These are phyloP conservation scores for Origma solitaria DNA, from an alignment of 2,113 vertebrate genomes.

Conservation along the genomic window DNA sequence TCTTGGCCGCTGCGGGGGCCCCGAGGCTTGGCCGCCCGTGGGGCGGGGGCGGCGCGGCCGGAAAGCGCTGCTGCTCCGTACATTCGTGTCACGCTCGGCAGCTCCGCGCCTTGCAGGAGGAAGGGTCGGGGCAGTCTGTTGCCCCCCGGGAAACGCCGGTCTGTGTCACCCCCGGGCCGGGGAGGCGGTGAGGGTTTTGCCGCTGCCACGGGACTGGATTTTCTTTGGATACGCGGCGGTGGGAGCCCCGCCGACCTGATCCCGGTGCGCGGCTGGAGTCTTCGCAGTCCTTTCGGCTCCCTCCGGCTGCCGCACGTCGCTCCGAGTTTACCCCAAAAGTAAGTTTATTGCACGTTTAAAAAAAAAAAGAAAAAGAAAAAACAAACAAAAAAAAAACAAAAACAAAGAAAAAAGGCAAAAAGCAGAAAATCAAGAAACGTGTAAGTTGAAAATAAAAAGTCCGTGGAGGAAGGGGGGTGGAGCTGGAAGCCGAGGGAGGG, in stretches of 20 bases:
- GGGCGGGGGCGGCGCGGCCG: not conserved
- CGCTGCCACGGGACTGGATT: not conserved
- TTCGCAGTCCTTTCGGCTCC: not conserved
- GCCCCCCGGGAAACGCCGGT: not conserved
- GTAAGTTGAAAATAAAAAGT: conserved; percentile 23
- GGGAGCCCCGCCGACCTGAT: not conserved
- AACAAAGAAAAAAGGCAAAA: not conserved
- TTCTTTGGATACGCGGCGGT: conserved; percentile 24
- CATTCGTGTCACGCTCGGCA: conserved; percentile 28
- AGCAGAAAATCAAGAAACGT: conserved; percentile 8
- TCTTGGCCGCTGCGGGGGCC: not conserved
- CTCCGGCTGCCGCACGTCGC: not conserved
- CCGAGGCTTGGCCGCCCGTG: not conserved
- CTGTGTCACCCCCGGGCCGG: not conserved
- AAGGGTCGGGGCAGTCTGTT: not conserved
- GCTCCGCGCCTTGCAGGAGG: not conserved
- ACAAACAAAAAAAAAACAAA: not conserved
- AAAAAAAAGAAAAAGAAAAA: not conserved
- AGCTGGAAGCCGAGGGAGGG: not conserved
- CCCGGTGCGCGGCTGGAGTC: not conserved
- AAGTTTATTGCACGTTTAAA: conserved; percentile 57
- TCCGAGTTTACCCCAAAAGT: conserved; percentile 16
- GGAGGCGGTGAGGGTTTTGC: not conserved
- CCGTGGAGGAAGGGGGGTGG: not conserved
- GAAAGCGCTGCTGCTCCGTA: not conserved